phyloP scores from a whole-genome alignment of 1,140 invertebrate genomes.

The Batillaria attramentaria region DNA sequence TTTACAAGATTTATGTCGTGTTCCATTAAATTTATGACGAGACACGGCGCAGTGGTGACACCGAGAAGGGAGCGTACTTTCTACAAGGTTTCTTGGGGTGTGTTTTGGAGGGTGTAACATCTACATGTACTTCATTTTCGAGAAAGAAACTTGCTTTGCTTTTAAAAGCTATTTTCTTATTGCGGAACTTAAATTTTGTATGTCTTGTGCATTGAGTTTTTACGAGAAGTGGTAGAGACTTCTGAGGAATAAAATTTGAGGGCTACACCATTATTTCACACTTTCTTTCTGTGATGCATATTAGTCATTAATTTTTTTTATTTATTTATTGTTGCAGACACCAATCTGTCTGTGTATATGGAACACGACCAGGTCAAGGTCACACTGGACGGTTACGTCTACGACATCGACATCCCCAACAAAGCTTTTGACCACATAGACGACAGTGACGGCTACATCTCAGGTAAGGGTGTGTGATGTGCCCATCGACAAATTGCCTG shows the following conservation, averaged over 20 bases:
- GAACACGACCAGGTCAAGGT: constrained; percentile 13
- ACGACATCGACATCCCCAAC: constrained; percentile 17
- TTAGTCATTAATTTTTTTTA: background rate
- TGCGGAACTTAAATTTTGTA: background rate
- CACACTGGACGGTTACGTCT: constrained; percentile 22
- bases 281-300: background rate
- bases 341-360: background rate
- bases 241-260: background rate
- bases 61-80: too few relatives aligned
- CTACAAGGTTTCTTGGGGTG: too few relatives aligned
- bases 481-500: too few relatives aligned
- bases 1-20: too few relatives aligned
- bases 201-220: background rate
- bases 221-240: background rate
- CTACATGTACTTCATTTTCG: too few relatives aligned
- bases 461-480: background rate
- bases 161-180: background rate
- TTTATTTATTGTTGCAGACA: constrained; percentile 10
- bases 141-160: background rate
- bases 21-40: too few relatives aligned
- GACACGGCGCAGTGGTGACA: too few relatives aligned
- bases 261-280: background rate
- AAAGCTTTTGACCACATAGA: background rate
- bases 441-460: constrained; percentile 27
- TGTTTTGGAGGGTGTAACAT: too few relatives aligned